phyloP scores from a whole-genome alignment of 2,888 invertebrate species.

The Aromia moschata region DNA sequence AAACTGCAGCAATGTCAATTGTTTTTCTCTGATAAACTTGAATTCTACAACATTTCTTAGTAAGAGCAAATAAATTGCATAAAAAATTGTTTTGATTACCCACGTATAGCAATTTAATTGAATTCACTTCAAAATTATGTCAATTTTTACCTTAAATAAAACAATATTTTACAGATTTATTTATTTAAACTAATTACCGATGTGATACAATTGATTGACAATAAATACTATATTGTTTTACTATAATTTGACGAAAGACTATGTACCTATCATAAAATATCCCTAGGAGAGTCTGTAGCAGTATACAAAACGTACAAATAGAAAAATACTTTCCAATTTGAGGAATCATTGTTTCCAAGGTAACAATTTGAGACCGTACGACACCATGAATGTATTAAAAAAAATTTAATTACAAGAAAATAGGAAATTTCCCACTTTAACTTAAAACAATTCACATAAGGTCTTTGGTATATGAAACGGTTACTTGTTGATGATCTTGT shows the following conservation, averaged over 20 bases:
- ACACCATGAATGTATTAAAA: background rate
- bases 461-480: background rate
- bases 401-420: constrained; percentile 9
- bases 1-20: too few species aligned
- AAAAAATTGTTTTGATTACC: too few species aligned
- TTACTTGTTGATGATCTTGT: constrained; percentile 63
- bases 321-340: constrained; percentile 18
- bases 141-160: background rate
- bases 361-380: background rate
- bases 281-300: background rate
- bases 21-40: too few species aligned
- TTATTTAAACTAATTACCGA: constrained; percentile 5
- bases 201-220: background rate
- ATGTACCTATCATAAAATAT: background rate
- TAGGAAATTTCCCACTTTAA: background rate
- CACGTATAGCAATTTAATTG: too few species aligned
- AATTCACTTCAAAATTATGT: too few species aligned
- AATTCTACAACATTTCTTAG: too few species aligned
- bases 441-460: constrained; percentile 4
- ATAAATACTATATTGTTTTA: constrained; percentile 7
- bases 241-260: background rate
- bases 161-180: background rate
- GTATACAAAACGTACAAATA: constrained; percentile 20
- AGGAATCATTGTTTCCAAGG: background rate
- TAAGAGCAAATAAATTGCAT: too few species aligned